Conservation (phyloP, 2,888 invertebrate genomes). For the Drosophila mimetica region DNA sequence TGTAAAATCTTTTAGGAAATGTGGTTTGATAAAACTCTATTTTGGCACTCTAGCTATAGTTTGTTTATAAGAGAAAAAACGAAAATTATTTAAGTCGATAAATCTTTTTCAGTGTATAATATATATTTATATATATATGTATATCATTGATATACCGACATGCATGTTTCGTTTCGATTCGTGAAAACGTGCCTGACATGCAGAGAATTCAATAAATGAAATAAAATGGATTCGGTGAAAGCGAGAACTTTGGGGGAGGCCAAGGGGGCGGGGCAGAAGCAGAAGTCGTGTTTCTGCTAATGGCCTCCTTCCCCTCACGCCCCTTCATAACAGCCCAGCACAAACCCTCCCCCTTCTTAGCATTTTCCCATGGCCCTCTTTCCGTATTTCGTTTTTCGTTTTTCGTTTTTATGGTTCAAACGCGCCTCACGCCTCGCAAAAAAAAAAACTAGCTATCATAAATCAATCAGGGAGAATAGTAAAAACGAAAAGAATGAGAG, state of each 20-base stretch:
- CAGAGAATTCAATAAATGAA: slow-evolving; percentile 72
- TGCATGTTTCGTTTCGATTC: slow-evolving; percentile 44
- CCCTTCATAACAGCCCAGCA: background rate
- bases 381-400: background rate
- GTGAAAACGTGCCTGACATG: slow-evolving; percentile 78
- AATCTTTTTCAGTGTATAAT: background rate
- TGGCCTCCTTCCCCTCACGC: slow-evolving; percentile 34
- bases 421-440: slow-evolving; percentile 28
- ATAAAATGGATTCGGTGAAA: slow-evolving; percentile 76
- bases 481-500: slow-evolving; percentile 3
- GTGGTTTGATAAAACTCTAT: too few species aligned
- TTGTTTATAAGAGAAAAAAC: too few species aligned
- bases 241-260: slow-evolving; percentile 50
- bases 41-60: too few species aligned
- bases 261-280: slow-evolving; percentile 6
- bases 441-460: slow-evolving; percentile 14
- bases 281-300: slow-evolving; percentile 68
- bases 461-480: slow-evolving; percentile 24
- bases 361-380: slow-evolving; percentile 33
- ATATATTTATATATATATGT: background rate
- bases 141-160: slow-evolving; percentile 1
- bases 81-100: too few species aligned
- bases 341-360: background rate
- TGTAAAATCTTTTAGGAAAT: too few species aligned
- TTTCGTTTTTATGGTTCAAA: slow-evolving; percentile 13